Evolutionary conservation across 2,888 invertebrate genomes (phyloP).

Genomic region (Lithodes maja): DNA sequence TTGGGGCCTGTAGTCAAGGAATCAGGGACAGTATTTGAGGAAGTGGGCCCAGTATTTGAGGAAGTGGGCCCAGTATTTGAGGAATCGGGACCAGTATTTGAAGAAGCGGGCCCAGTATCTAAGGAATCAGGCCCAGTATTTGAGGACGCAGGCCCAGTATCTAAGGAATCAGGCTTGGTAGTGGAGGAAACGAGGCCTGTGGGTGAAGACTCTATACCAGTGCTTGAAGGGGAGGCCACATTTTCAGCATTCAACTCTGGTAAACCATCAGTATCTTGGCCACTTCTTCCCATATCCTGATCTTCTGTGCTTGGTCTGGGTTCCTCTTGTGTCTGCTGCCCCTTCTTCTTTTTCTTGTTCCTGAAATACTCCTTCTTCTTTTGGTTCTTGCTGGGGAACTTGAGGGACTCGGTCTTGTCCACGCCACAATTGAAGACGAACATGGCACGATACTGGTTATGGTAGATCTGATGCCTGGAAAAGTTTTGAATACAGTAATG

Average conservation of each 20-base stretch:
- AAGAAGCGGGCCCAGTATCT: too few relatives aligned
- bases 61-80: too few relatives aligned
- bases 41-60: too few relatives aligned
- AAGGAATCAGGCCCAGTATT: too few relatives aligned
- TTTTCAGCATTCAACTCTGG: not conserved
- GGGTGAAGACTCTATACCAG: too few relatives aligned
- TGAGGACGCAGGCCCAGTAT: too few relatives aligned
- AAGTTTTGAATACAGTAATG: constrained; percentile 5
- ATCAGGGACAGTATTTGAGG: too few relatives aligned
- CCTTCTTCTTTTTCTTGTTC: constrained; percentile 67
- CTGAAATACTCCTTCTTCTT: constrained; percentile 72
- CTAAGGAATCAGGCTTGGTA: too few relatives aligned
- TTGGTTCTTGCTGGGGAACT: constrained; percentile 72
- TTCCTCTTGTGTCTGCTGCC: not conserved
- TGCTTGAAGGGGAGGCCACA: not conserved
- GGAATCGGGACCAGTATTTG: too few relatives aligned
- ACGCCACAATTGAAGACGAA: constrained; percentile 79
- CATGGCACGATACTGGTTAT: constrained; percentile 79
- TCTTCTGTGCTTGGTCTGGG: not conserved
- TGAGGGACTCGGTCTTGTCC: constrained; percentile 74
- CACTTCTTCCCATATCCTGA: not conserved
- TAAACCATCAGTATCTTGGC: not conserved
- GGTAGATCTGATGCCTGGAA: constrained; percentile 77
- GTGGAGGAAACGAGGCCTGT: not conserved
- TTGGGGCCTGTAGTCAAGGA: too few relatives aligned